phyloP scores from a whole-genome alignment of 2,797 vertebrate species.

The Holocentrus rufus region DNA sequence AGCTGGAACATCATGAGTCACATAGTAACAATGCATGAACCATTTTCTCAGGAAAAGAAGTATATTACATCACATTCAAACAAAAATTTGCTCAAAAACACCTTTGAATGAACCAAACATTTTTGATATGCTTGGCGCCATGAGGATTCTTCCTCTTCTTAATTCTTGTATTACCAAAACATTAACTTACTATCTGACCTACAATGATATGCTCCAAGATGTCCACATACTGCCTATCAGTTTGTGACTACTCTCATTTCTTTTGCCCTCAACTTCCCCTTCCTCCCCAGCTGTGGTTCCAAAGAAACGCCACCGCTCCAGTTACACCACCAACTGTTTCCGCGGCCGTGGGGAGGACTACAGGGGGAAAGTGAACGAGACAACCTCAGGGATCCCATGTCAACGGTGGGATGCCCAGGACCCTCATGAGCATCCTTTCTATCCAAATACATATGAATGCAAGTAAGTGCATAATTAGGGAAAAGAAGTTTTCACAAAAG shows the following conservation, averaged over 20 bases:
- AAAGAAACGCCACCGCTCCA: conserved; percentile 76
- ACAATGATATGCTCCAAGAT: background rate
- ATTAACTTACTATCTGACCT: background rate
- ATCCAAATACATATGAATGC: conserved; percentile 92
- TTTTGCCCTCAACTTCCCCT: background rate
- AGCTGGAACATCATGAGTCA: too few species aligned
- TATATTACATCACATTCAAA: background rate
- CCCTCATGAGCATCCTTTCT: conserved; percentile 90
- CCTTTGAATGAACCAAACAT: background rate
- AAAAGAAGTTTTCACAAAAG: background rate
- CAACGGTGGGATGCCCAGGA: conserved; percentile 92
- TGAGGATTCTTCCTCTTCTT: background rate
- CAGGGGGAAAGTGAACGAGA: conserved; percentile 88
- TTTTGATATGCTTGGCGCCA: background rate
- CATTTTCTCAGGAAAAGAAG: background rate
- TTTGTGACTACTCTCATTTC: background rate
- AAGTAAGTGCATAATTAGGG: conserved; percentile 85
- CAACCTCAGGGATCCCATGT: conserved; percentile 89
- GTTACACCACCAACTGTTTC: conserved; percentile 86
- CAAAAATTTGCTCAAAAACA: background rate
- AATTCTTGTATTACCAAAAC: background rate
- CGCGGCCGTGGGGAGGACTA: conserved; percentile 91
- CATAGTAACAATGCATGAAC: too few species aligned
- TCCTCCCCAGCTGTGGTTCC: conserved; percentile 78
- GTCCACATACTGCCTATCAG: background rate